phyloP scores from a whole-genome alignment of 2,797 vertebrate species.

The Spinibarbus caldwelli region DNA sequence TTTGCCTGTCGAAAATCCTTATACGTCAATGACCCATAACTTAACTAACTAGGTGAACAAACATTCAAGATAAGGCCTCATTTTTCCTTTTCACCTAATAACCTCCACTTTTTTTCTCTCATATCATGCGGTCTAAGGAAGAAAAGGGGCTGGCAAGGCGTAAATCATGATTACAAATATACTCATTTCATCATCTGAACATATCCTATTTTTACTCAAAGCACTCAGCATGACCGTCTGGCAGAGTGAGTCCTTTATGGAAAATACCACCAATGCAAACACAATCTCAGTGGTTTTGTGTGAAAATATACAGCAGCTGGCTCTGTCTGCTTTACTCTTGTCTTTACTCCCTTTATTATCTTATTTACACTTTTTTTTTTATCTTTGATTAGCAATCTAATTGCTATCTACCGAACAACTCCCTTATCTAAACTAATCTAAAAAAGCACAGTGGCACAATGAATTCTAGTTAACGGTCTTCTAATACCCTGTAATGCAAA shows the following conservation, averaged over 20 bases:
- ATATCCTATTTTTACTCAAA: not conserved
- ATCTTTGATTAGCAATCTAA: not conserved
- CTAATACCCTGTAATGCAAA: not conserved
- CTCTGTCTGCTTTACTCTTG: not conserved
- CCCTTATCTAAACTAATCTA: not conserved
- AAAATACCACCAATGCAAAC: constrained; percentile 13
- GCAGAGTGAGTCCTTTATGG: constrained; percentile 17
- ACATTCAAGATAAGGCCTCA: constrained; percentile 78
- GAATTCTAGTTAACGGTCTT: not conserved
- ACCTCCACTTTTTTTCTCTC: constrained; percentile 59
- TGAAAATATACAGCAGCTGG: constrained; percentile 3
- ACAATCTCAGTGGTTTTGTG: constrained; percentile 9
- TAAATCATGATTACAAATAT: constrained; percentile 42
- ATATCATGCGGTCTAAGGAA: constrained; percentile 6
- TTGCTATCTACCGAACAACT: not conserved
- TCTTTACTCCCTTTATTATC: not conserved
- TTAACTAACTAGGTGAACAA: constrained; percentile 79
- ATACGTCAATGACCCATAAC: constrained; percentile 47
- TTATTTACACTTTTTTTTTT: not conserved
- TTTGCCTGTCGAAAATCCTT: no score
- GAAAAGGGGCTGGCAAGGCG: not conserved
- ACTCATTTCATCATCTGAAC: constrained; percentile 22
- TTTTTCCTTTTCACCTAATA: constrained; percentile 70
- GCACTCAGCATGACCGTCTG: constrained; percentile 10
- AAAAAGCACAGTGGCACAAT: not conserved